phyloP scores from a whole-genome alignment of 2,888 invertebrate genomes.

The Euproctis similis region DNA sequence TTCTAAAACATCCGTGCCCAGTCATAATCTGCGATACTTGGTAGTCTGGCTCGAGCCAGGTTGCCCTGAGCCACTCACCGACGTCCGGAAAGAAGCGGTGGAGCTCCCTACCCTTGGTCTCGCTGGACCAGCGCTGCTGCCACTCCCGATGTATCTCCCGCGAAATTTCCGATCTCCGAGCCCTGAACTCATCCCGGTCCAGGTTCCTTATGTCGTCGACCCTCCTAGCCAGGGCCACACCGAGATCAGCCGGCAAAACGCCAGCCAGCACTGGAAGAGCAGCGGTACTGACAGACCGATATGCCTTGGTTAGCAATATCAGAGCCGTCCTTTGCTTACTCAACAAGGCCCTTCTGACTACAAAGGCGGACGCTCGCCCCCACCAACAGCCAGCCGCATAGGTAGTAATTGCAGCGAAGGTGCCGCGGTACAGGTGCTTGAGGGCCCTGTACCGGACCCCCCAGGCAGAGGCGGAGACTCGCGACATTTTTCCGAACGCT shows the following conservation, averaged over 20 bases:
- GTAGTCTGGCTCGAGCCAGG: conserved; percentile 1
- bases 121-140: not conserved
- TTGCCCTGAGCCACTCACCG: not conserved
- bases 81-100: not conserved
- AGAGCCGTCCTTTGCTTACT: conserved; percentile 5
- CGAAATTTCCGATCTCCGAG: not conserved
- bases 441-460: conserved; percentile 2
- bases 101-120: not conserved
- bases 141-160: not conserved
- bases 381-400: conserved; percentile 1
- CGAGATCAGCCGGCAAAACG: conserved; percentile 13
- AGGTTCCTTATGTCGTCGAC: not conserved
- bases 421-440: conserved; percentile 1
- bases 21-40: not conserved
- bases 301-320: conserved; percentile 9
- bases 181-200: not conserved
- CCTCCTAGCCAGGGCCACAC: conserved; percentile 9
- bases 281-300: conserved; percentile 6
- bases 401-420: too few species aligned
- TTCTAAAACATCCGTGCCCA: too few species aligned
- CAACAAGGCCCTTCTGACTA: conserved; percentile 1
- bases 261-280: too few species aligned
- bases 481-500: too few species aligned
- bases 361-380: not conserved
- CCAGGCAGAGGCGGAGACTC: too few species aligned